Base-by-base conservation (phyloP, 2,888 invertebrate genomes). In the Sisyra nigra region DNA sequence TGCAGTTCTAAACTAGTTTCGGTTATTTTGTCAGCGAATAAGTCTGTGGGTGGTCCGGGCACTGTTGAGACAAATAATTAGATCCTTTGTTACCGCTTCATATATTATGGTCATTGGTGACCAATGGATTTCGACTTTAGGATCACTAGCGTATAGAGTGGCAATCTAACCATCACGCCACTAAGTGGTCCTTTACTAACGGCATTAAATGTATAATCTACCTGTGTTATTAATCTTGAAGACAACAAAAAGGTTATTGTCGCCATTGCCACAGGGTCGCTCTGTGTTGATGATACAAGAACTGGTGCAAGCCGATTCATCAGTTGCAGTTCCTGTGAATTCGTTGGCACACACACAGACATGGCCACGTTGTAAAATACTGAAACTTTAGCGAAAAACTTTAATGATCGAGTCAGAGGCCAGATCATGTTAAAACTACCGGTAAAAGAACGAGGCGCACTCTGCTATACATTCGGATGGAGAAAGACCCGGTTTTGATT, bases 1-100 rank as follows among this genome's bases (percentile, higher is more conserved):
- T 58, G 59, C 13, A 79, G 55, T 39, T 69, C 63, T 9, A 79
- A 59, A 43, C 75, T 75, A 2, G 72, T 76, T 50, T 79, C 76
- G 0, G 77, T 77, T 43, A 71, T 58, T 51, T 74, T 76, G 3
- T 62, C 55, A 3, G 80, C 58, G 38, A 63, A 57, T 15, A 85
- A 55, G 45, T 74, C 66, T 46, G 66, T 63, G 1, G 86, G 85
- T n/a, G 80, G 76, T 6, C 80, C 79, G 13, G 84, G 77, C 8
- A 72, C 73, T 69, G 46, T 40, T 55, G 49, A 40, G 47, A 31
- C 6, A 9, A 13, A 15, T 41, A 14, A 18, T n/a, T n/a, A n/a
- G n/a, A n/a, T n/a, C n/a, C n/a, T n/a, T n/a, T n/a, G n/a, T n/a
- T n/a, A n/a, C n/a, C n/a, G n/a, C n/a, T n/a, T n/a, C n/a, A n/a